A percentile compares a stretch with the other conserved stretches of the same genome.
These are phyloP conservation scores for Selene dorsalis DNA, from an alignment of 2,797 vertebrate genomes.

Conservation along the genomic window DNA sequence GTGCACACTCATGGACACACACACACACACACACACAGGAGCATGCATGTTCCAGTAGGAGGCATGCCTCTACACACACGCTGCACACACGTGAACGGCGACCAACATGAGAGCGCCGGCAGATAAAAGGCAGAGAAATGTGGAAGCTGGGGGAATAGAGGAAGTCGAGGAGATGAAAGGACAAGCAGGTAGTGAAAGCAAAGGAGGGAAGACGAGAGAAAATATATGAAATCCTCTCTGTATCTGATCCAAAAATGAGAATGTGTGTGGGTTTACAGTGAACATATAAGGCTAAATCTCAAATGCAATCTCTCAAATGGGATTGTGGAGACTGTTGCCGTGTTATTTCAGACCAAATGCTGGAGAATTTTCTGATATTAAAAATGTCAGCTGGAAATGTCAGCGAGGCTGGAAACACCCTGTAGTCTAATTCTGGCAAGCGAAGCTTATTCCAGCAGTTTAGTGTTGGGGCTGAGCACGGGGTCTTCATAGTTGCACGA, in stretches of 20 bases:
- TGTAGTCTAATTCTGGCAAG: constrained; percentile 34
- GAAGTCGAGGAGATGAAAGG: constrained; percentile 33
- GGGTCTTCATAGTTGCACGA: constrained; percentile 25
- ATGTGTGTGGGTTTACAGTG: not conserved
- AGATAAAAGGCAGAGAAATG: constrained; percentile 31
- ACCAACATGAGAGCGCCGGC: constrained; percentile 12
- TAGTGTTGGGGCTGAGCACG: not conserved
- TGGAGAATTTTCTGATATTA: constrained; percentile 57
- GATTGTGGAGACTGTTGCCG: constrained; percentile 20
- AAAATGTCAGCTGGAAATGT: constrained; percentile 73
- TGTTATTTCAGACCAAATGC: constrained; percentile 39
- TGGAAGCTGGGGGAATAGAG: constrained; percentile 20
- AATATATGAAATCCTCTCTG: constrained; percentile 25
- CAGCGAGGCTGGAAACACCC: constrained; percentile 49
- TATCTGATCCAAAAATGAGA: constrained; percentile 33
- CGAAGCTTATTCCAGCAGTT: constrained; percentile 20
- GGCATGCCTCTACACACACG: not conserved
- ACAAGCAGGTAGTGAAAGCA: constrained; percentile 9
- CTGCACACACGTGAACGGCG: constrained; percentile 15
- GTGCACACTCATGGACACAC: not conserved
- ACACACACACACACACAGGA: not conserved
- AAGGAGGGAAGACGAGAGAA: constrained; percentile 5
- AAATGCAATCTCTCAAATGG: constrained; percentile 38
- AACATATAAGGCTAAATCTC: constrained; percentile 25
- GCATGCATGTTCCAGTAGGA: not conserved